Evolutionary conservation across 2,113 vertebrate genomes (phyloP), one percentile per base, ranked within the genome.

Genomic region (Orcinus orca): DNA sequence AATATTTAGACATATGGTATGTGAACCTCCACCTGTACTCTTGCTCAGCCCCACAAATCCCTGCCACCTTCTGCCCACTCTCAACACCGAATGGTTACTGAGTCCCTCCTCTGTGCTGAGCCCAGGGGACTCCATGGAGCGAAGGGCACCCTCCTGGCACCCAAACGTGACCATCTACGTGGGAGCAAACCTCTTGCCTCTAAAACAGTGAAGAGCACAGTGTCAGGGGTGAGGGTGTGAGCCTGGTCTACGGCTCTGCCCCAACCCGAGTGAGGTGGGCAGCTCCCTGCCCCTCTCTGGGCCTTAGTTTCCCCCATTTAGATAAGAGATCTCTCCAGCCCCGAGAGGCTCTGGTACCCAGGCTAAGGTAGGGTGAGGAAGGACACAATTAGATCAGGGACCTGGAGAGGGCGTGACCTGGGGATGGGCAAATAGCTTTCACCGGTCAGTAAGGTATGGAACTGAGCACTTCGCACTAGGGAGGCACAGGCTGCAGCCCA

Each of bases 1-100:
- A 97, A 97, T 97, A 98, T 97, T 97, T 98, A 96, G 97, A 97
- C 97, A 98, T 92, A 94, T 76, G 97, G 97, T 96, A 90, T 60
- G 18, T 90, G 95, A 96, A 87, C 95, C 95, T 97, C 94, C 93
- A 96, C 96, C 97, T 97, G 96, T 83, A 77, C 83, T 81, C 79
- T 63, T 62, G 87, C 90, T 11, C 20, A 13, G 82, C 74, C 91
- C 96, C 29, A 41, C 74, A 79, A 74, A 97, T 92, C 92, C 65
- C 96, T 81, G 81, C 93, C 92, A 93, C 95, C 81, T 93, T 94
- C 97, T 90, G 83, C 90, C 92, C 55, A 47, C 90, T 68, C 97
- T 93, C 90, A 31, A 4, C 31, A 47, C 95, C 84, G 44, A 91
- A 65, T 92, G 93, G 96, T 96, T 88, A 77, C 86, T 14, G 17